phyloP scores from a whole-genome alignment of 2,888 invertebrate genomes.

The Nymphalis polychloros region DNA sequence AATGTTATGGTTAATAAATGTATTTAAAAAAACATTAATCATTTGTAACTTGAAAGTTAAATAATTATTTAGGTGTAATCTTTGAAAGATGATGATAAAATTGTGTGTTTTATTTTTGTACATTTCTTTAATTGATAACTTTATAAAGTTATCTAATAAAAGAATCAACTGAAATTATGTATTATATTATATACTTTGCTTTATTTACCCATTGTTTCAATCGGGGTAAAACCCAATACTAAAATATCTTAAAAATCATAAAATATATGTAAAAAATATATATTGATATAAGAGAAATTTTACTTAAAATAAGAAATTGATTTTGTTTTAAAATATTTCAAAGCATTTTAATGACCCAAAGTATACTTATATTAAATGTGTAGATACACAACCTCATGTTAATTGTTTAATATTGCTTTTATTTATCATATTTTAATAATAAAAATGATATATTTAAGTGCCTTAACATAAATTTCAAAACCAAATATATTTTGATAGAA shows the following conservation, averaged over 20 bases:
- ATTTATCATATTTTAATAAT: background rate
- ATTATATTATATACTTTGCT: too few relatives aligned
- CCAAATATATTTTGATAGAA: background rate
- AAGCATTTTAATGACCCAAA: slow-evolving; percentile 27
- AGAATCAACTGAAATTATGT: too few relatives aligned
- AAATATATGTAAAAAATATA: too few relatives aligned
- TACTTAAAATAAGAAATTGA: background rate
- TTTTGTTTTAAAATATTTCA: slow-evolving; percentile 9
- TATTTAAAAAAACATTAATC: background rate
- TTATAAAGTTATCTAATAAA: too few relatives aligned
- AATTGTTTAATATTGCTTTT: background rate
- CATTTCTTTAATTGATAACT: too few relatives aligned
- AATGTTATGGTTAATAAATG: background rate
- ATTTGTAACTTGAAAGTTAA: background rate
- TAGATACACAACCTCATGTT: background rate
- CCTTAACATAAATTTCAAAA: background rate
- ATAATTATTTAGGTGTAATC: background rate
- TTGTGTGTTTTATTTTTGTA: background rate
- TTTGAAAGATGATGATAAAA: background rate
- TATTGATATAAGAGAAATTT: too few relatives aligned
- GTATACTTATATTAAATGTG: slow-evolving; percentile 36
- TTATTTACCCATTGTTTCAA: too few relatives aligned
- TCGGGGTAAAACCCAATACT: too few relatives aligned
- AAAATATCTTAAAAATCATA: too few relatives aligned
- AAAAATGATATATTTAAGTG: background rate